These are phyloP conservation scores for Sebastes kiyomatsui DNA, from an alignment of 2,797 vertebrate species.

Conservation along the genomic window DNA sequence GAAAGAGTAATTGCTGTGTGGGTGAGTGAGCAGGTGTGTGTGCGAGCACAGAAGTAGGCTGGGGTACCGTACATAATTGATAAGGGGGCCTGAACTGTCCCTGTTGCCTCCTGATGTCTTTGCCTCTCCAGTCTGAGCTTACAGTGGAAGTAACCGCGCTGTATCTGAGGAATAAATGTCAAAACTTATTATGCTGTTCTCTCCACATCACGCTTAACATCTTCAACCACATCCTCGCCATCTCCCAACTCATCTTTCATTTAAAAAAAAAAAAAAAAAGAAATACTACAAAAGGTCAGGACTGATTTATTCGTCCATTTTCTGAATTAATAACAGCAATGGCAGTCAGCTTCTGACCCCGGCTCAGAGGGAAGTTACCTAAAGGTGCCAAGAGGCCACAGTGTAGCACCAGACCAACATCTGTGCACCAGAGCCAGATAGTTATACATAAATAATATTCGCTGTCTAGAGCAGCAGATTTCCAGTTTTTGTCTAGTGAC, in stretches of 20 bases:
- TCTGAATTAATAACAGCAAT: neutral
- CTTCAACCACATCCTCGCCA: neutral
- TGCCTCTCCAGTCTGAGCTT: slow-evolving; percentile 12
- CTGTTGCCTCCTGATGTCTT: slow-evolving; percentile 37
- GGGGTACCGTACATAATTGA: slow-evolving; percentile 73
- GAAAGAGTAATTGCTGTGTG: slow-evolving; percentile 54
- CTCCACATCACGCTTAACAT: neutral
- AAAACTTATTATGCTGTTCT: neutral
- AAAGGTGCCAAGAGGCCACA: neutral
- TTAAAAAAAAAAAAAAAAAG: neutral
- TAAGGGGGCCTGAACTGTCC: slow-evolving; percentile 49
- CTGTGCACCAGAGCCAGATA: slow-evolving; percentile 8
- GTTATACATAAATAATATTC: slow-evolving; percentile 65
- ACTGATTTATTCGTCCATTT: neutral
- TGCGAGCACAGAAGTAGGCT: slow-evolving; percentile 36
- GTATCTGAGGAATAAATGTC: slow-evolving; percentile 23
- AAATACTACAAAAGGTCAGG: neutral
- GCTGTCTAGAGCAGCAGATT: slow-evolving; percentile 34
- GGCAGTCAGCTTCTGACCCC: neutral
- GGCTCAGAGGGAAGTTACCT: neutral
- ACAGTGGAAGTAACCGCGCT: neutral
- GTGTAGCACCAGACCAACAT: slow-evolving; percentile 6
- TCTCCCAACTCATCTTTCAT: neutral
- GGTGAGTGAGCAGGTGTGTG: slow-evolving; percentile 60
- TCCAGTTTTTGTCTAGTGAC: slow-evolving; percentile 46